phyloP scores from a whole-genome alignment of 1,140 invertebrate species.

The Cardiocondyla obscurior region DNA sequence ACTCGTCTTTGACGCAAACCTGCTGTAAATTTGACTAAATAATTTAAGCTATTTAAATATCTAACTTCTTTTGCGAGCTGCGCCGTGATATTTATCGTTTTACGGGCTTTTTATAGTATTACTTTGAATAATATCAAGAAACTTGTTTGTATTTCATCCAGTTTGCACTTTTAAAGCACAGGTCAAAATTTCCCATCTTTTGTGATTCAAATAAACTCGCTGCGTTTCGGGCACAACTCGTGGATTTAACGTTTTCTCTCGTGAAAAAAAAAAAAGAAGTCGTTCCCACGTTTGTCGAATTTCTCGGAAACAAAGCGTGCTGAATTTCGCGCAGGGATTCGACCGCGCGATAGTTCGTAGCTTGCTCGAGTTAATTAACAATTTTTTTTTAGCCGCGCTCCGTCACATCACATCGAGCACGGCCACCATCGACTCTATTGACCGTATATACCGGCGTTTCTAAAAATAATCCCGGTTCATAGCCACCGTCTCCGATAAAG shows the following conservation, averaged over 20 bases:
- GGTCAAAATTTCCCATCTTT: not conserved
- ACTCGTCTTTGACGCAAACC: not conserved
- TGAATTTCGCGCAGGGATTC: not conserved
- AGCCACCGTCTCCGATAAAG: constrained; percentile 32
- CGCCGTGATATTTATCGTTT: not conserved
- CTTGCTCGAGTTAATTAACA: constrained; percentile 63
- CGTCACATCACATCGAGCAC: constrained; percentile 4
- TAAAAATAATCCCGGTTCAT: constrained; percentile 68
- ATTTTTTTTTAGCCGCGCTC: constrained; percentile 52
- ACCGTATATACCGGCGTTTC: constrained; percentile 55
- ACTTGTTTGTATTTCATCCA: not conserved
- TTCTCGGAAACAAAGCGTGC: not conserved
- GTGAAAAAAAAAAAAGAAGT: not conserved
- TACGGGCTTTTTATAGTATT: too few species aligned
- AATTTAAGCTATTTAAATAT: not conserved
- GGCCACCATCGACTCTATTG: constrained; percentile 55
- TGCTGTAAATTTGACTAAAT: not conserved
- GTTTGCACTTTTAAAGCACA: not conserved
- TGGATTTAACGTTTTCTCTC: not conserved
- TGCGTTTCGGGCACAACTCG: too few species aligned
- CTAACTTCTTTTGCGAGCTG: not conserved
- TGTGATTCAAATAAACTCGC: not conserved
- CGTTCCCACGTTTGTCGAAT: too few species aligned
- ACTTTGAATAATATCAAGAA: not conserved
- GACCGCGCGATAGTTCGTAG: not conserved